Evolutionary conservation across 2,888 invertebrate genomes (phyloP).

Genomic region (Patella pellucida): DNA sequence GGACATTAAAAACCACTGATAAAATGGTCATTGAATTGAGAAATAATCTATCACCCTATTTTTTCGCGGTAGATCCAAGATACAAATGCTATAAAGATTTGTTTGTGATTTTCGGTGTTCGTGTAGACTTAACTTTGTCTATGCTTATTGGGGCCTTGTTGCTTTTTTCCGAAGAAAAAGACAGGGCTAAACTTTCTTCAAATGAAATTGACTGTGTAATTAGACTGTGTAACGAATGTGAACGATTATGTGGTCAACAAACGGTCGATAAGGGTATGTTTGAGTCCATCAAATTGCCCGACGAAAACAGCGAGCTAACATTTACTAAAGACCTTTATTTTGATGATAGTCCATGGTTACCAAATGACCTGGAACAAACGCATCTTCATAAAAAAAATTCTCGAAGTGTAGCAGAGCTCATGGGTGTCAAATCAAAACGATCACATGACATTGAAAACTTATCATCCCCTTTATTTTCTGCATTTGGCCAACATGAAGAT

Average conservation of each 20-base stretch:
- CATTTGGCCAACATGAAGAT: conserved; percentile 64
- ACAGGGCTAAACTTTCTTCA: too few species aligned
- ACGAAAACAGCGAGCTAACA: conserved; percentile 14
- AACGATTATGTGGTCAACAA: too few species aligned
- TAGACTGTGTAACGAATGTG: too few species aligned
- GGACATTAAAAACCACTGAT: not conserved
- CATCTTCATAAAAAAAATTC: conserved; percentile 40
- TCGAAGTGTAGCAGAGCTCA: conserved; percentile 43
- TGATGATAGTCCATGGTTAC: conserved; percentile 47
- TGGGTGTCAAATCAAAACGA: conserved; percentile 38
- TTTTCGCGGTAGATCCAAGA: too few species aligned
- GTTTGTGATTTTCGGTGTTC: too few species aligned
- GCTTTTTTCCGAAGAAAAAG: too few species aligned
- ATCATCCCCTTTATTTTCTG: conserved; percentile 30
- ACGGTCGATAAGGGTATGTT: too few species aligned
- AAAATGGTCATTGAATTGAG: not conserved
- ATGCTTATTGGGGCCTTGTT: too few species aligned
- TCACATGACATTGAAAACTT: conserved; percentile 21
- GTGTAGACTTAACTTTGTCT: too few species aligned
- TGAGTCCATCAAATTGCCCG: conserved; percentile 22
- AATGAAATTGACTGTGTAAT: too few species aligned
- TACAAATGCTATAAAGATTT: too few species aligned
- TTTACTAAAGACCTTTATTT: conserved; percentile 40
- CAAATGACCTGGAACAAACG: conserved; percentile 28
- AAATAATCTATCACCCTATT: too few species aligned